Percentiles rank a stretch among this genome's conserved stretches.
Evolutionary conservation across 2,888 invertebrate species (phyloP).

Genomic region (Dioctria linearis): DNA sequence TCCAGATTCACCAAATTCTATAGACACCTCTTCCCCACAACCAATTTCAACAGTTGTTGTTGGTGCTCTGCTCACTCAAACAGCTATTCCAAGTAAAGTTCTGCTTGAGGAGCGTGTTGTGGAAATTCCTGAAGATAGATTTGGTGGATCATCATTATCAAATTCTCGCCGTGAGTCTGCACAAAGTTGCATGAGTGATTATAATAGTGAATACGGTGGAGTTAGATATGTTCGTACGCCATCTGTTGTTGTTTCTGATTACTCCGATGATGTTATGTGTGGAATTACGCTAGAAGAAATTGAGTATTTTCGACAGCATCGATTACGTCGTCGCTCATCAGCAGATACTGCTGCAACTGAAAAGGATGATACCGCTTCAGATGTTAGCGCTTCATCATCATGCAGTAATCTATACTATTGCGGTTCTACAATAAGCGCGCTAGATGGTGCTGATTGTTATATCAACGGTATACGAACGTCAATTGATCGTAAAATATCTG

Average conservation of each 20-base stretch:
- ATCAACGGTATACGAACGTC: slow-evolving; percentile 74
- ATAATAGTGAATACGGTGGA: slow-evolving; percentile 71
- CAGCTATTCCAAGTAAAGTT: slow-evolving; percentile 70
- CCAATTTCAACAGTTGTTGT: slow-evolving; percentile 55
- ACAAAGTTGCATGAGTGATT: slow-evolving; percentile 70
- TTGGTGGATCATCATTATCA: slow-evolving; percentile 66
- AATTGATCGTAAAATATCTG: slow-evolving; percentile 77
- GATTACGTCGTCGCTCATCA: slow-evolving; percentile 68
- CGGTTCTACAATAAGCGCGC: slow-evolving; percentile 74
- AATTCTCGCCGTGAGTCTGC: slow-evolving; percentile 72
- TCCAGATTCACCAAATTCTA: slow-evolving; percentile 66
- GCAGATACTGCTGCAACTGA: slow-evolving; percentile 65
- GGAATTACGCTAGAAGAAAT: slow-evolving; percentile 76
- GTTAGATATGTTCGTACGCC: slow-evolving; percentile 83
- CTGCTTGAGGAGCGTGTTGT: slow-evolving; percentile 75
- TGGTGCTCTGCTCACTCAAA: slow-evolving; percentile 59
- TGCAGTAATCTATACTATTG: slow-evolving; percentile 76
- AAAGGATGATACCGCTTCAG: slow-evolving; percentile 69
- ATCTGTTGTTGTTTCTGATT: slow-evolving; percentile 90
- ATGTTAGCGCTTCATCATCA: slow-evolving; percentile 75
- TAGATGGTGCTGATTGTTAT: slow-evolving; percentile 73
- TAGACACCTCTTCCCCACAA: neutral
- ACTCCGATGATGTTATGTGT: slow-evolving; percentile 80
- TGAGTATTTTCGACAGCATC: slow-evolving; percentile 74
- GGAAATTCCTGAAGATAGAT: slow-evolving; percentile 71